A percentile compares a stretch with the other conserved stretches of the same genome.
phyloP scores from a whole-genome alignment of 2,888 invertebrate genomes.

The Suillia variegata region DNA sequence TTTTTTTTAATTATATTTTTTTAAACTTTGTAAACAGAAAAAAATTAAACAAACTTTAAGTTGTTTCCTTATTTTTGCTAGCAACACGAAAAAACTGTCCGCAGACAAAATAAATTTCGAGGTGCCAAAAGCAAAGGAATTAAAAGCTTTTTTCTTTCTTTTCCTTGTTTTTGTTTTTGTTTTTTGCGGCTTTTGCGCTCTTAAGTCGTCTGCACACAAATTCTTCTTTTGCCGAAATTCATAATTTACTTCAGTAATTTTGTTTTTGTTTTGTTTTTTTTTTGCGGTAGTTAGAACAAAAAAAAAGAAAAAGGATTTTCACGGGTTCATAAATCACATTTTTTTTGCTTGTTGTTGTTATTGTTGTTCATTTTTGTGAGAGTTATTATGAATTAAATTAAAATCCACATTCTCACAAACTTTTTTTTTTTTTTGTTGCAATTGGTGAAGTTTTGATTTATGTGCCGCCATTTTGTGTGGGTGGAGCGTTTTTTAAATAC shows the following conservation, averaged over 20 bases:
- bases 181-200: constrained; percentile 10
- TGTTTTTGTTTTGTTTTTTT: too few species aligned
- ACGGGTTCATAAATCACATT: background rate
- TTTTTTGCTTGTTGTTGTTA: background rate
- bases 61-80: constrained; percentile 35
- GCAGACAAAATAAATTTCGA: constrained; percentile 29
- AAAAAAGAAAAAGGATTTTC: constrained; percentile 7
- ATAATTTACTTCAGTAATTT: background rate
- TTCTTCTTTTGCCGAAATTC: background rate
- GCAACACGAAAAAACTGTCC: constrained; percentile 6
- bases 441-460: constrained; percentile 1
- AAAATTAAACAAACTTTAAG: constrained; percentile 59
- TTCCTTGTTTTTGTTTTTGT: constrained; percentile 3
- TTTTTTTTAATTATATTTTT: constrained; percentile 37
- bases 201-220: constrained; percentile 3
- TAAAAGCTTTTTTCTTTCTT: constrained; percentile 13
- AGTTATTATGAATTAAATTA: constrained; percentile 18
- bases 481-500: background rate
- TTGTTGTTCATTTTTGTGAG: background rate
- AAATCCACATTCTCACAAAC: background rate
- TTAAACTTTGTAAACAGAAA: constrained; percentile 50
- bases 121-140: constrained; percentile 29
- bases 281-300: too few species aligned
- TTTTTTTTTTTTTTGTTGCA: background rate
- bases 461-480: background rate